Evolutionary conservation across 2,888 invertebrate genomes (phyloP).

Genomic region (Epirrita christyi): DNA sequence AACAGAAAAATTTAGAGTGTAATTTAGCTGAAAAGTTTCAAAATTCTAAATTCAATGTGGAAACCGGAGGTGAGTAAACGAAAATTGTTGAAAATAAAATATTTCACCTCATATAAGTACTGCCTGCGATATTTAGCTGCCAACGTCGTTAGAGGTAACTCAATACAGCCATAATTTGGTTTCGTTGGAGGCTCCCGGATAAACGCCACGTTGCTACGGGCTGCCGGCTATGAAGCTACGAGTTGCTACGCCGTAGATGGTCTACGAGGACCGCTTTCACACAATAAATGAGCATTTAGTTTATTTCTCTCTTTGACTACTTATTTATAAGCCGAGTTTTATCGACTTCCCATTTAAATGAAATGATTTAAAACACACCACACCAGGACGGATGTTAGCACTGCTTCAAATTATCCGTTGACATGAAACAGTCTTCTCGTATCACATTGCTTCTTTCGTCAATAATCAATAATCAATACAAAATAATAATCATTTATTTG

Average conservation of each 20-base stretch:
- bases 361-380: too few species aligned
- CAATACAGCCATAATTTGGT: conserved; percentile 14
- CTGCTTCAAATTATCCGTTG: too few species aligned
- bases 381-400: too few species aligned
- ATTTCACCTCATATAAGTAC: background rate
- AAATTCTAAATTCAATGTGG: too few species aligned
- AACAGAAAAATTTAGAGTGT: too few species aligned
- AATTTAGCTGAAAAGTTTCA: too few species aligned
- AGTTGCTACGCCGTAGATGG: conserved; percentile 22
- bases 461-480: too few species aligned
- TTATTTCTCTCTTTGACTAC: background rate
- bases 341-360: too few species aligned
- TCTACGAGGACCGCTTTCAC: conserved; percentile 22
- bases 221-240: conserved; percentile 20
- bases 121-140: conserved; percentile 6
- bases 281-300: background rate
- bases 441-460: too few species aligned
- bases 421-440: too few species aligned
- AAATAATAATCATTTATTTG: too few species aligned
- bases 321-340: background rate
- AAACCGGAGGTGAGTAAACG: background rate
- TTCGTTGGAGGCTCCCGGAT: conserved; percentile 1
- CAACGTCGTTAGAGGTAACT: conserved; percentile 14
- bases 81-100: background rate
- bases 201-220: conserved; percentile 20